Evolutionary conservation across 2,797 vertebrate genomes (phyloP).

Genomic region (Sciurus carolinensis): DNA sequence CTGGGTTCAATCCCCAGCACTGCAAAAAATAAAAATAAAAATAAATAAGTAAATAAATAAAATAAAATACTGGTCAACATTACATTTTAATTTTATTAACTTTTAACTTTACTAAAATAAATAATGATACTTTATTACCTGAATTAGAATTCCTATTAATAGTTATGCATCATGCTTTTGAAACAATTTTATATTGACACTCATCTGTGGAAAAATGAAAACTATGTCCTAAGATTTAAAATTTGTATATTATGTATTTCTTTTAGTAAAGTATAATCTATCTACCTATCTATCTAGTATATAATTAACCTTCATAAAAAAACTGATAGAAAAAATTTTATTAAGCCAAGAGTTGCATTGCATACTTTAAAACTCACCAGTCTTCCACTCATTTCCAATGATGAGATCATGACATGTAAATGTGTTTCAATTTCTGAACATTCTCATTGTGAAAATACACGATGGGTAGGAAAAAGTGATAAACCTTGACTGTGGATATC

Average conservation of each 20-base stretch:
- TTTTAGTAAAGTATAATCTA: conserved; percentile 34
- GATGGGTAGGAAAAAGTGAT: neutral
- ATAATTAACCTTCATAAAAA: neutral
- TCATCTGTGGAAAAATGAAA: neutral
- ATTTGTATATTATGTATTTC: neutral
- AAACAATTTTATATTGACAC: conserved; percentile 23
- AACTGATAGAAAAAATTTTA: conserved; percentile 30
- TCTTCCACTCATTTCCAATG: neutral
- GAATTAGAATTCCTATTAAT: neutral
- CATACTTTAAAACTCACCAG: neutral
- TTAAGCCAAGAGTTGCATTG: neutral
- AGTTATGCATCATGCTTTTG: neutral
- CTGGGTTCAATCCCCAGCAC: too few relatives aligned
- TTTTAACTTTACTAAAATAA: neutral
- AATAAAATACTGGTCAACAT: neutral
- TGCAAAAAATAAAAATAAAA: too few relatives aligned
- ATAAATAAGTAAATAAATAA: too few relatives aligned
- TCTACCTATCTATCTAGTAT: neutral
- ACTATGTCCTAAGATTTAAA: neutral
- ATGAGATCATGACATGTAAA: neutral
- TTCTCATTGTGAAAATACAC: conserved; percentile 33
- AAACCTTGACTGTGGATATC: neutral
- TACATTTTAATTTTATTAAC: conserved; percentile 1
- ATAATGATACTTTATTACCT: neutral
- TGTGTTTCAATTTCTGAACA: neutral